Base-by-base conservation (phyloP, 2,113 vertebrate genomes). In the Vicugna pacos region DNA sequence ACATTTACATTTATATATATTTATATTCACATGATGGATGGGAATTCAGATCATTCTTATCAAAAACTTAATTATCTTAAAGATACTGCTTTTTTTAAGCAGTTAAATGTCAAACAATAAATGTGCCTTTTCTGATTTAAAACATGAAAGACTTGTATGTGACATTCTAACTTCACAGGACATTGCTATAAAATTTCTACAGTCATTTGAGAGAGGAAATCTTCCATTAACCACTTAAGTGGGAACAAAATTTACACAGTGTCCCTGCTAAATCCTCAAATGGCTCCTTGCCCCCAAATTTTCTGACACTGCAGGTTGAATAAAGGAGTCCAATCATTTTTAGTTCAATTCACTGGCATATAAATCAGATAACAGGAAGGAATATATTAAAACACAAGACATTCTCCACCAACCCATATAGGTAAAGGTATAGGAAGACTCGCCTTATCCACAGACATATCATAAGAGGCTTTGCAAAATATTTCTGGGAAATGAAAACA, bases 101-200 rank as follows among this genome's bases (percentile, higher is more conserved):
- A 84, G 24, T 35, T 84, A 60, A 8, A 54, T 73, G 80, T 77
- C 32, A 89, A 85, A 86, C 16, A 82, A 54, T 73, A 91, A 92
- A 69, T 26, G 54, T 75, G 75, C n/a, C 4, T 80, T 76, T 92
- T 48, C 50, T 82, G 38, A 93, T 67, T 72, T 80, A 93, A 93
- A 93, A 79, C 24, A 67, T n/a, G 28, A 54, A 89, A 88, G 13
- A 35, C 69, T 83, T 54, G 26, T 20, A 16, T 52, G 69, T 70
- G 60, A 81, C 22, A 92, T 42, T 81, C 8, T 88, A 79, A 88
- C 9, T 62, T 26, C 35, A 80, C 0, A 84, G 19, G 24, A 84
- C 35, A 84, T 75, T 89, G 50, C 2, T 83, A 67, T 48, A 54
- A 79, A 93, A 15, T 12, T 60, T 82, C 19, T 52, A 69, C 89